A percentile compares a stretch with the other conserved stretches of the same genome.
These are phyloP conservation scores for Meteorus cinctellus DNA, from an alignment of 2,888 invertebrate species.

Conservation along the genomic window DNA sequence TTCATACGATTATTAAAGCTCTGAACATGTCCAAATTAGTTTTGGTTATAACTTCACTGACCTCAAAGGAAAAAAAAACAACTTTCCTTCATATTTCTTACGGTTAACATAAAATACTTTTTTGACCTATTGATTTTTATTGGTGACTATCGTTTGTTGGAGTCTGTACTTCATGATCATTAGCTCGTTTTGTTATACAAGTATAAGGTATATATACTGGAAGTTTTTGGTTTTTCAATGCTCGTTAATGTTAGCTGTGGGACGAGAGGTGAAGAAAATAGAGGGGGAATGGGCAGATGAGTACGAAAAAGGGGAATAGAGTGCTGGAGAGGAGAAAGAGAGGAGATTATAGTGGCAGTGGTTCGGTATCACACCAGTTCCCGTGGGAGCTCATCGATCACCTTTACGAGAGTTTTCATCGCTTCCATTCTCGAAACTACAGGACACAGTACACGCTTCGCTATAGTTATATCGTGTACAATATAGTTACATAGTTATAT, in stretches of 20 bases:
- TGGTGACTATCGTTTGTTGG: conserved; percentile 2
- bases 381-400: conserved; percentile 57
- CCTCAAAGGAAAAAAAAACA: no score
- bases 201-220: conserved; percentile 3
- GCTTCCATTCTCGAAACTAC: conserved; percentile 47
- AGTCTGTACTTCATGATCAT: conserved; percentile 21
- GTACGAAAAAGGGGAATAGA: neutral
- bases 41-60: neutral
- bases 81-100: neutral
- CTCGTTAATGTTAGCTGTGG: conserved; percentile 35
- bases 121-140: conserved; percentile 10
- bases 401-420: conserved; percentile 57
- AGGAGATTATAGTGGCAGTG: conserved; percentile 1
- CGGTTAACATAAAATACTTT: neutral
- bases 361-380: conserved; percentile 42
- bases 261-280: conserved; percentile 17
- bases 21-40: neutral
- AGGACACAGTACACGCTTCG: conserved; percentile 29
- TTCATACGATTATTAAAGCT: neutral
- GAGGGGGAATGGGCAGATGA: neutral
- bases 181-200: conserved; percentile 20
- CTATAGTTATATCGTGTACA: conserved; percentile 24
- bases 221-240: conserved; percentile 32
- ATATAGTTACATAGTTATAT: conserved; percentile 24
- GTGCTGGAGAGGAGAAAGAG: conserved; percentile 23